Conservation (phyloP, 2,888 invertebrate species). For the Polymixis lichenea region DNA sequence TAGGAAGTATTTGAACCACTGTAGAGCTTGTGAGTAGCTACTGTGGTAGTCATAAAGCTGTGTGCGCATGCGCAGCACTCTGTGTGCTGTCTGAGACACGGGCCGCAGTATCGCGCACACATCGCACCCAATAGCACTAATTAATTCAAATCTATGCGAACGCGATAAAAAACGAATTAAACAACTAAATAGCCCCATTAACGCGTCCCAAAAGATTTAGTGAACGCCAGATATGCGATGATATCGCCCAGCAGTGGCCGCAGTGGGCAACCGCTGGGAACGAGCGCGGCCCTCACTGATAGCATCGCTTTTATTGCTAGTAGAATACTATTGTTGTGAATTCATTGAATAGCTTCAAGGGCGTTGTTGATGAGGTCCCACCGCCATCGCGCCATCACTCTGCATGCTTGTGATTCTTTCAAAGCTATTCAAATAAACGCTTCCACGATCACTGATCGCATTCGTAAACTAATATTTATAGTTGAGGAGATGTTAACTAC, state of each 20-base stretch:
- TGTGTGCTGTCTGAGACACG: not conserved
- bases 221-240: slow-evolving; percentile 49
- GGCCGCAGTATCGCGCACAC: slow-evolving; percentile 8
- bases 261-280: slow-evolving; percentile 52
- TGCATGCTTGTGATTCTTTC: slow-evolving; percentile 17
- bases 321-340: slow-evolving; percentile 57
- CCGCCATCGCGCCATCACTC: not conserved
- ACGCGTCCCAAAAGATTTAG: slow-evolving; percentile 54
- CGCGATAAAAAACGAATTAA: slow-evolving; percentile 46
- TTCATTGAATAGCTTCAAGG: slow-evolving; percentile 51
- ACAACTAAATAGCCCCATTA: slow-evolving; percentile 50
- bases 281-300: slow-evolving; percentile 35
- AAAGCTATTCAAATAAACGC: slow-evolving; percentile 33
- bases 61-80: not conserved
- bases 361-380: slow-evolving; percentile 39
- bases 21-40: not conserved
- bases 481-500: not conserved
- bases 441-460: slow-evolving; percentile 21
- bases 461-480: slow-evolving; percentile 18
- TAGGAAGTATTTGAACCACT: not conserved
- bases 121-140: slow-evolving; percentile 32
- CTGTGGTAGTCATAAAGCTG: not conserved
- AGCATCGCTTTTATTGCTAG: slow-evolving; percentile 56
- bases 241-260: slow-evolving; percentile 51
- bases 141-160: slow-evolving; percentile 59